Base-by-base conservation (phyloP, 1,140 invertebrate genomes). In the Drosophila ohnishii region DNA sequence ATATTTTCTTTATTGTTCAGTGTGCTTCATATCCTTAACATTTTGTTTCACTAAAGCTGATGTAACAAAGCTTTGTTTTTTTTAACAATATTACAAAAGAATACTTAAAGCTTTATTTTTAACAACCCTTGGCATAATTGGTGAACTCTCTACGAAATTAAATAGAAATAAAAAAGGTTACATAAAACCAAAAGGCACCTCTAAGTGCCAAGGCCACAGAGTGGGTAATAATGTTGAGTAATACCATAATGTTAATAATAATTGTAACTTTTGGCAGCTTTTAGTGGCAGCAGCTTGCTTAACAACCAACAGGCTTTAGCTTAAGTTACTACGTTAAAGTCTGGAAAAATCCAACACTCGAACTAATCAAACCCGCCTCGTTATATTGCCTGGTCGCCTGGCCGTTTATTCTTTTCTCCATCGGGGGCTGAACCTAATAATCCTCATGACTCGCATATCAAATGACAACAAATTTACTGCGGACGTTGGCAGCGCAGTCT, bases 381-480 rank as follows among this genome's bases (percentile, higher is more conserved):
- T 48, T 66, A 65, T 47, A 69, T 72, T 39, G 74, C 61, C 47
- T 53, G 74, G 64, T 83, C 73, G 76, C 76, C 56, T 74, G 79
- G 56, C 67, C 64, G 64, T 71, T 78, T 65, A 48, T 80, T 70
- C 50, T 61, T 37, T 57, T 47, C 71, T 59, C 59, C 57, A 63
- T 79, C 64, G 67, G 62, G 60, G 66, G 57, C 72, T 84, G 77
- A 88, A 88, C 84, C 84, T 88, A 88, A 88, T 88, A 88, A 88
- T 88, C 84, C 84, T 88, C 84, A 88, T 88, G 84, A 88, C 84
- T 88, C 84, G 84, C 84, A 88, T 88, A 88, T 88, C 84, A 88
- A 88, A 88, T 88, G 84, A 88, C 84, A 88, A 88, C 84, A 88
- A 88, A 88, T 88, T 88, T 84, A 89, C 80, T 84, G 35, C 85